Evolutionary conservation across 2,888 invertebrate genomes (phyloP).

Genomic region (Chorisops tibialis): DNA sequence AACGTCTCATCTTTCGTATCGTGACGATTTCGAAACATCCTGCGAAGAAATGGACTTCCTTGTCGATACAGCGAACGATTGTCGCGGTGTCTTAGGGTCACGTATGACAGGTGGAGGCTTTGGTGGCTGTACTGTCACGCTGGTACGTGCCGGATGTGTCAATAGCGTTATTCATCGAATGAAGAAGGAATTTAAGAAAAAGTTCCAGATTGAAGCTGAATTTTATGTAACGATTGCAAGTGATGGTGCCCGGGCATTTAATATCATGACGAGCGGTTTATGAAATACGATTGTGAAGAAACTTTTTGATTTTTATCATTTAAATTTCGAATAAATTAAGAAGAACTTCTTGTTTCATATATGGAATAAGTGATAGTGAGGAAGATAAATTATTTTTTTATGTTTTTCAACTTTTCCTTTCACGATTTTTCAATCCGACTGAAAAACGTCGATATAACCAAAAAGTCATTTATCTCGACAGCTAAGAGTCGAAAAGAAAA

Average conservation of each 20-base stretch:
- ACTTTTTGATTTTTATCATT: too few species aligned
- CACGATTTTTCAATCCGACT: too few species aligned
- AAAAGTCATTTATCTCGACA: too few species aligned
- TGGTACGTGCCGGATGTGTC: slow-evolving; percentile 65
- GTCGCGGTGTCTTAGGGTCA: slow-evolving; percentile 81
- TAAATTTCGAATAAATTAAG: too few species aligned
- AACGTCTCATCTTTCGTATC: slow-evolving; percentile 81
- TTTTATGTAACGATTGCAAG: slow-evolving; percentile 76
- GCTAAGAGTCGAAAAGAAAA: too few species aligned
- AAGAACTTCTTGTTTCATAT: too few species aligned
- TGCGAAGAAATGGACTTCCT: slow-evolving; percentile 82
- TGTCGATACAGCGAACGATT: slow-evolving; percentile 69
- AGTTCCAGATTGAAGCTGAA: slow-evolving; percentile 55
- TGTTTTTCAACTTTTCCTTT: too few species aligned
- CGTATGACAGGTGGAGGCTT: slow-evolving; percentile 79
- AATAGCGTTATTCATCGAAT: slow-evolving; percentile 64
- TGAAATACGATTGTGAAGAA: too few species aligned
- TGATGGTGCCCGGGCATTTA: slow-evolving; percentile 61
- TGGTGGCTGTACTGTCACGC: slow-evolving; percentile 80
- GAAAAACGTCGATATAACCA: too few species aligned
- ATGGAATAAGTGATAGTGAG: too few species aligned
- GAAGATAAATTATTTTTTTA: too few species aligned
- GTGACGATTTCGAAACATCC: slow-evolving; percentile 85
- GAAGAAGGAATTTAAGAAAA: slow-evolving; percentile 57
- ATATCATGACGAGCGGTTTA: too few species aligned